Percentiles rank a stretch among this genome's conserved stretches.
These are phyloP conservation scores for Drosophila kuntzei DNA, from an alignment of 2,888 invertebrate genomes.

Conservation along the genomic window DNA sequence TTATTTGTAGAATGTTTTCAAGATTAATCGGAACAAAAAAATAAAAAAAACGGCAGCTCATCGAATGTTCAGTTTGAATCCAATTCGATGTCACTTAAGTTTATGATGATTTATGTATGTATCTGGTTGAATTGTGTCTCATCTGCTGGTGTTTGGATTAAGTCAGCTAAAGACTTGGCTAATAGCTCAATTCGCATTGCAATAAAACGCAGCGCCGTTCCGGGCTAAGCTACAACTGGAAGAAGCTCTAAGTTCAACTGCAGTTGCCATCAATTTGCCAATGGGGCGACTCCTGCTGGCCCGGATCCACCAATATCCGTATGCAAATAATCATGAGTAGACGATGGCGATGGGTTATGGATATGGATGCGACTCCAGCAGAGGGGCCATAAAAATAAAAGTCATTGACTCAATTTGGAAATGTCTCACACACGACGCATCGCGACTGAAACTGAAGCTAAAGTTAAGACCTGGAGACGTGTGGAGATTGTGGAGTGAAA, in stretches of 20 bases:
- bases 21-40: not conserved
- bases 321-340: constrained; percentile 6
- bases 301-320: constrained; percentile 27
- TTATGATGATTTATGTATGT: not conserved
- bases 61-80: not conserved
- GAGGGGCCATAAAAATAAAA: constrained; percentile 71
- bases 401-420: constrained; percentile 82
- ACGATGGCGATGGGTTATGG: constrained; percentile 3
- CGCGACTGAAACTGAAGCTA: constrained; percentile 11
- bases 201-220: constrained; percentile 57
- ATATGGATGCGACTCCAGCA: constrained; percentile 16
- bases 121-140: constrained; percentile 3
- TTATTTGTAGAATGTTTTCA: not conserved
- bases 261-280: constrained; percentile 44
- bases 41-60: no score
- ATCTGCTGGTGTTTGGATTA: constrained; percentile 19
- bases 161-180: constrained; percentile 45
- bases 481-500: constrained; percentile 6
- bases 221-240: not conserved
- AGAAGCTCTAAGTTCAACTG: constrained; percentile 16
- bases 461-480: constrained; percentile 3
- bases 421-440: constrained; percentile 69
- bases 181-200: constrained; percentile 73
- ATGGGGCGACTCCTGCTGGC: constrained; percentile 36
- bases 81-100: not conserved